Conservation (phyloP, 1,140 invertebrate species). For the Drosophila bifasciata region DNA sequence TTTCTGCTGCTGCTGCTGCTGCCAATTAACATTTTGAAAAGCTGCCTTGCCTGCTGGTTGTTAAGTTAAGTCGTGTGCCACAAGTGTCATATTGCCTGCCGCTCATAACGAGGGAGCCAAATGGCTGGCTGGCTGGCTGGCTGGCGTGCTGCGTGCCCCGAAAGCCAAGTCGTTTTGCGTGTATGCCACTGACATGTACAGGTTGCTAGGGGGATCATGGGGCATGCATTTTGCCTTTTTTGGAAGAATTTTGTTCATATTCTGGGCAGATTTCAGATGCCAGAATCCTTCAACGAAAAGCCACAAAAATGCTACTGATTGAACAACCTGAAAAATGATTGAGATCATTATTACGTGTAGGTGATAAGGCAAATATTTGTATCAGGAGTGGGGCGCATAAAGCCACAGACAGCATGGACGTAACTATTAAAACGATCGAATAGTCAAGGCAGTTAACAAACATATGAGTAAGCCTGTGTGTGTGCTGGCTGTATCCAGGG, state of each 20-base stretch:
- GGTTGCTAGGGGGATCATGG: slow-evolving; percentile 24
- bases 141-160: slow-evolving; percentile 27
- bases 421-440: slow-evolving; percentile 23
- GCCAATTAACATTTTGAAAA: slow-evolving; percentile 65
- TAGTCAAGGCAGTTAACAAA: slow-evolving; percentile 6
- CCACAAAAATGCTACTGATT: not conserved
- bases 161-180: slow-evolving; percentile 33
- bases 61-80: slow-evolving; percentile 62
- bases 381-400: not conserved
- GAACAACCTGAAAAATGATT: too few relatives aligned
- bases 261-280: slow-evolving; percentile 12
- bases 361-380: slow-evolving; percentile 8
- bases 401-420: slow-evolving; percentile 1
- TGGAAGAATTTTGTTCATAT: not conserved
- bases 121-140: slow-evolving; percentile 6
- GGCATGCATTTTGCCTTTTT: not conserved
- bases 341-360: slow-evolving; percentile 6
- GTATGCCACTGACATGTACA: slow-evolving; percentile 20
- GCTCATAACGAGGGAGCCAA: slow-evolving; percentile 38
- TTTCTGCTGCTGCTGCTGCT: slow-evolving; percentile 55
- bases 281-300: not conserved
- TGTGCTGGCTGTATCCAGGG: too few relatives aligned
- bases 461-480: too few relatives aligned
- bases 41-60: slow-evolving; percentile 37
- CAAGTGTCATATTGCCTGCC: slow-evolving; percentile 61